Percentiles rank a stretch among this genome's conserved stretches.
phyloP scores from a whole-genome alignment of 2,888 invertebrate species.

The Rhimphoctona megacephalus region DNA sequence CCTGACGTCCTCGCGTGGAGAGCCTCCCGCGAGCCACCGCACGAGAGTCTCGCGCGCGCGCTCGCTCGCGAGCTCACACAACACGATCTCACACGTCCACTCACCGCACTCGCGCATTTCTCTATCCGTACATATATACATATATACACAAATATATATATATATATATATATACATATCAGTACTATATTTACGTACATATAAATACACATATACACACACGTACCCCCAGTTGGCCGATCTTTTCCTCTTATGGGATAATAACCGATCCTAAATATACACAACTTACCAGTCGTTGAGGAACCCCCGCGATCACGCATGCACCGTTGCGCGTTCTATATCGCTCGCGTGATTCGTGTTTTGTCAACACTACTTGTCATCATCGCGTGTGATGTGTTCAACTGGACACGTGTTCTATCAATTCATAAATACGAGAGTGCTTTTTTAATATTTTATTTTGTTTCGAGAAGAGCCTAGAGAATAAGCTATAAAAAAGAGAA shows the following conservation, averaged over 20 bases:
- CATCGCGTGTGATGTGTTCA: conserved; percentile 35
- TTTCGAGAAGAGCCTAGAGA: background rate
- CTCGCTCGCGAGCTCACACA: conserved; percentile 58
- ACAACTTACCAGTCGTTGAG: conserved; percentile 59
- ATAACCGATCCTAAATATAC: conserved; percentile 65
- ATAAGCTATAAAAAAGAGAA: background rate
- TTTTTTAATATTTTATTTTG: conserved; percentile 22
- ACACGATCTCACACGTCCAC: conserved; percentile 57
- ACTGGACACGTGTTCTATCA: conserved; percentile 13
- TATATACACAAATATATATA: conserved; percentile 13
- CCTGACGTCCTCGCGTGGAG: conserved; percentile 69
- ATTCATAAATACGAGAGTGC: conserved; percentile 36
- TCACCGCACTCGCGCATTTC: conserved; percentile 46
- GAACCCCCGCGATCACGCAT: conserved; percentile 56
- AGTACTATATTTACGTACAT: conserved; percentile 7
- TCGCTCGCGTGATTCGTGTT: conserved; percentile 48
- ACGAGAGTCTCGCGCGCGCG: conserved; percentile 63
- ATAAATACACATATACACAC: background rate
- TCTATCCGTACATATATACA: conserved; percentile 7
- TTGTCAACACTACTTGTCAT: conserved; percentile 40
- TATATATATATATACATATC: background rate
- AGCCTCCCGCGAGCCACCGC: conserved; percentile 68
- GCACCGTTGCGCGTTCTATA: conserved; percentile 39
- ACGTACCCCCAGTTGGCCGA: conserved; percentile 50
- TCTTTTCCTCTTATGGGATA: conserved; percentile 66